Conservation (phyloP, 2,113 vertebrate genomes). For the Struthio camelus region DNA sequence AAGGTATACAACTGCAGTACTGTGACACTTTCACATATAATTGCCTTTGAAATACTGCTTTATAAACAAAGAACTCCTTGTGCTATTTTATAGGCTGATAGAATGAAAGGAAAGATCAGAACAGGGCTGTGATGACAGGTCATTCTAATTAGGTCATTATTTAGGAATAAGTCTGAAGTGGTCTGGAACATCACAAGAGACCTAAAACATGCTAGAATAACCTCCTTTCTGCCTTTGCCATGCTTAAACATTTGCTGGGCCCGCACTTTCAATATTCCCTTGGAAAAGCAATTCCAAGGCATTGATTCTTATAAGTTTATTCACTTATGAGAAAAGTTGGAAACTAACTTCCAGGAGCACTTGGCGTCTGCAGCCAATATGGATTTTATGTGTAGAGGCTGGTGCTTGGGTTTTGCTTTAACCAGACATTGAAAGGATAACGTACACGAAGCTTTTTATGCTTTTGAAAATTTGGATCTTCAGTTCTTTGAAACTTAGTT, state of each 20-base stretch:
- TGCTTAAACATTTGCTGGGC: not conserved
- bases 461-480: not conserved
- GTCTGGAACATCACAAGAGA: constrained; percentile 1
- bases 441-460: not conserved
- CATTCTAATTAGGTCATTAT: not conserved
- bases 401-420: not conserved
- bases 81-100: not conserved
- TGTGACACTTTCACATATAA: not conserved
- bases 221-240: not conserved
- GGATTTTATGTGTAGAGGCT: not conserved
- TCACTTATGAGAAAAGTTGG: no score
- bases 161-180: not conserved
- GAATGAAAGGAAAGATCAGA: not conserved
- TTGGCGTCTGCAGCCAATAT: not conserved
- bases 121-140: not conserved
- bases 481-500: not conserved
- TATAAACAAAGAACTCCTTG: constrained; percentile 30
- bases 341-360: not conserved
- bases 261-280: not conserved
- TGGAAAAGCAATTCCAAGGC: not conserved
- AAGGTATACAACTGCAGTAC: not conserved
- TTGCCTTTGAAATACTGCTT: not conserved
- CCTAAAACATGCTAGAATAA: not conserved
- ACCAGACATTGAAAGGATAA: not conserved
- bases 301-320: not conserved